Evolutionary conservation across 2,113 vertebrate genomes (phyloP).

Genomic region (Xerus inauris): DNA sequence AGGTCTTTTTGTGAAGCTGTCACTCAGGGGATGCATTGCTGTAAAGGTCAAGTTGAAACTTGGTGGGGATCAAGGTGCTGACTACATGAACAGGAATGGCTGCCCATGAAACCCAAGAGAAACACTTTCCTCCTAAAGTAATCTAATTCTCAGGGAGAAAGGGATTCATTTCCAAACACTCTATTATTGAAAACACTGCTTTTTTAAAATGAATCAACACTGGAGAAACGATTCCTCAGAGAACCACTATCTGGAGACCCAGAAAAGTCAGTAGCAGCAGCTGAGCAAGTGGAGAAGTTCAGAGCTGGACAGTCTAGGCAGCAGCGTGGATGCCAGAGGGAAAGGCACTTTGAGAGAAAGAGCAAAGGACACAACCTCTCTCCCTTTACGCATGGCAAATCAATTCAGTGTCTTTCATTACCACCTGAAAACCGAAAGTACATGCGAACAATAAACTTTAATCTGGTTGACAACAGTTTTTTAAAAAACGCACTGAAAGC

Average conservation of each 20-base stretch:
- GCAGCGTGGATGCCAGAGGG: conserved; percentile 42
- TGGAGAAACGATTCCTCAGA: background rate
- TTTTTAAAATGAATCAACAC: conserved; percentile 24
- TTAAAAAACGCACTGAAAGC: conserved; percentile 85
- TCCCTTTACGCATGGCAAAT: conserved; percentile 80
- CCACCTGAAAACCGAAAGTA: conserved; percentile 81
- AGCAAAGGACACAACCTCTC: conserved; percentile 77
- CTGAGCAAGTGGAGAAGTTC: no score
- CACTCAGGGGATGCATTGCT: background rate
- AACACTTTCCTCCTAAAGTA: background rate
- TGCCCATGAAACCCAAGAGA: background rate
- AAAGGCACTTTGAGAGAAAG: conserved; percentile 82
- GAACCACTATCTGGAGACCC: background rate
- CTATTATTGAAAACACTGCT: background rate
- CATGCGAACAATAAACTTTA: conserved; percentile 86
- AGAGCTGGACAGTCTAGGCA: background rate
- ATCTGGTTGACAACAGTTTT: conserved; percentile 88
- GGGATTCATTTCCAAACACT: background rate
- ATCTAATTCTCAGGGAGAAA: background rate
- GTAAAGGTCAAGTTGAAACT: background rate
- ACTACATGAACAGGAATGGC: background rate
- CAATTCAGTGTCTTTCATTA: conserved; percentile 86
- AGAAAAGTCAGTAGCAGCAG: fast-evolving
- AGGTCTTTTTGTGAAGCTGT: background rate
- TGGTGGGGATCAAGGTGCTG: background rate